Evolutionary conservation across 30 jellyfish, hydroid and myxozoan genomes (phyloP).

Genomic region (Cassiopea andromeda): DNA sequence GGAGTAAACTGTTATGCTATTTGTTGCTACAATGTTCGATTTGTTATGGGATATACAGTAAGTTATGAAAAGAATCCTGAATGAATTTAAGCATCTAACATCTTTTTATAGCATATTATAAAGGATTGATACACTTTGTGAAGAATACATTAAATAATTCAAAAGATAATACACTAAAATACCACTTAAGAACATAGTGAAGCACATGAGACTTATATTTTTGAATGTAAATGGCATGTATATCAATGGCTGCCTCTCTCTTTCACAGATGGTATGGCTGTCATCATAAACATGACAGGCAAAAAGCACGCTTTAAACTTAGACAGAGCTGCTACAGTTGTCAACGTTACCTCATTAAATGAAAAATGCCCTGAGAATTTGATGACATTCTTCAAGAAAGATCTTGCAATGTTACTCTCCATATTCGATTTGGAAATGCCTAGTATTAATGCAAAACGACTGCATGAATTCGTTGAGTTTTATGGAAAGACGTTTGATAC

Average conservation of each 20-base stretch:
- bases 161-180: too few relatives aligned
- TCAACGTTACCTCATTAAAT: not conserved
- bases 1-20: too few relatives aligned
- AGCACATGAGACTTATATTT: too few relatives aligned
- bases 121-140: too few relatives aligned
- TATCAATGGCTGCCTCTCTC: not conserved
- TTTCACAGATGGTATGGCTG: slow-evolving; percentile 13
- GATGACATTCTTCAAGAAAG: not conserved
- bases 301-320: not conserved
- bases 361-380: not conserved
- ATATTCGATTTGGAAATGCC: not conserved
- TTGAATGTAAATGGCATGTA: not conserved
- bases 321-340: not conserved
- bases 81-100: too few relatives aligned
- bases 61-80: too few relatives aligned
- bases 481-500: not conserved
- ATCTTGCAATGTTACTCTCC: not conserved
- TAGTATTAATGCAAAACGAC: not conserved
- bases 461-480: not conserved
- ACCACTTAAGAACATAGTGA: too few relatives aligned
- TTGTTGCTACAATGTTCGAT: too few relatives aligned
- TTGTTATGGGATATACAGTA: too few relatives aligned
- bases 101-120: too few relatives aligned
- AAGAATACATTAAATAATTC: too few relatives aligned
- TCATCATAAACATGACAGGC: slow-evolving; percentile 1